phyloP scores from a whole-genome alignment of 37 sponge, comb jelly and placozoan species.

The Beroe forskalii region DNA sequence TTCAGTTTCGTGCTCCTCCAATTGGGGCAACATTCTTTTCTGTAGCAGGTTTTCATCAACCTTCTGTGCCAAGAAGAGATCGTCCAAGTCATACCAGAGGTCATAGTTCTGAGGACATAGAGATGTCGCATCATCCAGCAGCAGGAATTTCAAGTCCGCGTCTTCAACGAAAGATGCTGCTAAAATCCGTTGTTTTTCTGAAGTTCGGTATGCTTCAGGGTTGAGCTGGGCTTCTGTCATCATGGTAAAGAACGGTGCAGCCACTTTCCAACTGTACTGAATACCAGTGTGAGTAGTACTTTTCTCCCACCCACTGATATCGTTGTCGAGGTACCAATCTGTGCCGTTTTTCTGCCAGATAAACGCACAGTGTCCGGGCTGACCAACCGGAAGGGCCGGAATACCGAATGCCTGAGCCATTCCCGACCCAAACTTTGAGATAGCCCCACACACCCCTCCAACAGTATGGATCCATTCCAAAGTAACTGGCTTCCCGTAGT shows the following conservation, averaged over 20 bases:
- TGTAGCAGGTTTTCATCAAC: neutral
- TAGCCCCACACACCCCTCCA: conserved; percentile 42
- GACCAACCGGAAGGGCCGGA: conserved; percentile 24
- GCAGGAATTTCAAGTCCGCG: neutral
- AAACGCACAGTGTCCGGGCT: conserved; percentile 51
- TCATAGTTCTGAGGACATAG: conserved; percentile 36
- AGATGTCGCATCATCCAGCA: neutral
- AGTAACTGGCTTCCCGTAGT: conserved; percentile 24
- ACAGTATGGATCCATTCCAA: neutral
- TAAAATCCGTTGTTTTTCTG: neutral
- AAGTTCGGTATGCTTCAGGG: neutral
- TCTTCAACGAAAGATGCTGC: neutral
- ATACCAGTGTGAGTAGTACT: conserved; percentile 31
- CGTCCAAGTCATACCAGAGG: neutral
- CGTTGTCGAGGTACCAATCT: conserved; percentile 41
- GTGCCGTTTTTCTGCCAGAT: conserved; percentile 36
- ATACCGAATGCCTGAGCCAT: conserved; percentile 55
- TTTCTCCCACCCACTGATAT: conserved; percentile 12
- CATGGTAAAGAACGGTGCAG: neutral
- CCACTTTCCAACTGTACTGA: neutral
- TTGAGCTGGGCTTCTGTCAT: conserved; percentile 24
- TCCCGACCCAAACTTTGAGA: conserved; percentile 17
- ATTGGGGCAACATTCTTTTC: neutral
- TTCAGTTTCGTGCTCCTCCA: neutral
- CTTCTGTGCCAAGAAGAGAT: neutral